These are phyloP conservation scores for Chionomys nivalis DNA, from an alignment of 2,113 vertebrate species.

Conservation along the genomic window DNA sequence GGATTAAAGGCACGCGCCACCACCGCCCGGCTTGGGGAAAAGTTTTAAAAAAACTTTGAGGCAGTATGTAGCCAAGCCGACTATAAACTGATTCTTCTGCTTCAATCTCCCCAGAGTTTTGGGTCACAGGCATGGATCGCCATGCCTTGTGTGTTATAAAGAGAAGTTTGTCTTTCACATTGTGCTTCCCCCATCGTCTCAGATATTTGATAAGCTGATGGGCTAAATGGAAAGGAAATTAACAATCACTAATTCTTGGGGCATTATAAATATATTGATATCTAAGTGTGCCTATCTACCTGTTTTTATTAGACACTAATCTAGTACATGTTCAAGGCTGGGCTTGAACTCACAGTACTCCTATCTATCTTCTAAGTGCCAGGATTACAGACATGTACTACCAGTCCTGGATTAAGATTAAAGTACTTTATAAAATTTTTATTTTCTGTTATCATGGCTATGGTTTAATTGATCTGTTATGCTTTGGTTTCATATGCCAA, in stretches of 20 bases:
- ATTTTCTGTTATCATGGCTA: neutral
- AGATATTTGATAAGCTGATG: neutral
- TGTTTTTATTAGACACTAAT: neutral
- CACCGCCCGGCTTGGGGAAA: too few species aligned
- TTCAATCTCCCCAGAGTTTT: too few species aligned
- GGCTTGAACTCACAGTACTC: neutral
- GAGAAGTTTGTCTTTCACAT: constrained; percentile 4
- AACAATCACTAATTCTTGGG: neutral
- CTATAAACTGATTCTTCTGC: neutral
- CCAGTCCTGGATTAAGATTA: neutral
- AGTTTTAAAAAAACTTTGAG: neutral
- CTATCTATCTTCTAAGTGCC: neutral
- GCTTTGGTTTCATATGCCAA: neutral
- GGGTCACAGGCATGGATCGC: neutral
- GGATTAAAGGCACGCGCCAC: too few species aligned
- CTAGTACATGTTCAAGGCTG: neutral
- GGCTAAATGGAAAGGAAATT: constrained; percentile 23
- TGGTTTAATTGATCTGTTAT: neutral
- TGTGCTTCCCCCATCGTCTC: neutral
- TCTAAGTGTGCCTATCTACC: neutral
- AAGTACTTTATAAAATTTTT: neutral
- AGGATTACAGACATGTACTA: neutral
- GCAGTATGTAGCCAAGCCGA: too few species aligned
- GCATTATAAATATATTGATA: neutral
- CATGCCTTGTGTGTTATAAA: neutral